Evolutionary conservation across 2,888 invertebrate genomes (phyloP), one percentile per base, ranked within the genome.

Genomic region (Tetragonisca angustula): DNA sequence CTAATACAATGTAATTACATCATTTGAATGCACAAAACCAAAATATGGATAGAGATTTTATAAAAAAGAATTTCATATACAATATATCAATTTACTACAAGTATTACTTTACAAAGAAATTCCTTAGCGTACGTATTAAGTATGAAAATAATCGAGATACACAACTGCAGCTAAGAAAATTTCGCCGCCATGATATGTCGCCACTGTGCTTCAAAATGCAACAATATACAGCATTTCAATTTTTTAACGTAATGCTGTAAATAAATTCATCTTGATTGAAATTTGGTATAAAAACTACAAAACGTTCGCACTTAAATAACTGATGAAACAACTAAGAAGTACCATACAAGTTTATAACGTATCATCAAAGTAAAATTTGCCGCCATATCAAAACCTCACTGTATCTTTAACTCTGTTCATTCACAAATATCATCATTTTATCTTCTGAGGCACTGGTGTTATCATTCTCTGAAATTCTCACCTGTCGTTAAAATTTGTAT

Each of bases 141-240:
- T 84, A 84, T 82, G 65, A 83, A 77, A 79, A 76, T 73, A 84
- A 69, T 64, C 70, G 81, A 83, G 83, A 85, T 75, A 87, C 81
- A 83, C 84, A 83, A 82, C 84, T 78, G 85, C 86, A 88, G 85
- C 74, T 81, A 88, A 89, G 85, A 88, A 90, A 90, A 89, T 88
- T 84, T 77, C 87, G 91, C 90, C 92, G 92, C 92, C 92, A 92
- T 92, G 89, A 91, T 90, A 91, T 89, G 87, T 90, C 88, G 89
- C 84, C 87, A 88, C 89, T 87, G 88, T 87, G 79, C 87, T 87
- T 87, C 64, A 80, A 90, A 90, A 84, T 84, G 83, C 73, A 88
- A 78, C 71, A 74, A 76, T 82, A 68, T 62, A 83, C 36, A 64
- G 43, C n/a, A 70, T 80, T 70, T 71, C 64, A 75, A 73, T 85